Percentiles rank a stretch among this genome's conserved stretches.
These are phyloP conservation scores for Anhinga anhinga DNA, from an alignment of 2,113 vertebrate genomes.

Conservation along the genomic window DNA sequence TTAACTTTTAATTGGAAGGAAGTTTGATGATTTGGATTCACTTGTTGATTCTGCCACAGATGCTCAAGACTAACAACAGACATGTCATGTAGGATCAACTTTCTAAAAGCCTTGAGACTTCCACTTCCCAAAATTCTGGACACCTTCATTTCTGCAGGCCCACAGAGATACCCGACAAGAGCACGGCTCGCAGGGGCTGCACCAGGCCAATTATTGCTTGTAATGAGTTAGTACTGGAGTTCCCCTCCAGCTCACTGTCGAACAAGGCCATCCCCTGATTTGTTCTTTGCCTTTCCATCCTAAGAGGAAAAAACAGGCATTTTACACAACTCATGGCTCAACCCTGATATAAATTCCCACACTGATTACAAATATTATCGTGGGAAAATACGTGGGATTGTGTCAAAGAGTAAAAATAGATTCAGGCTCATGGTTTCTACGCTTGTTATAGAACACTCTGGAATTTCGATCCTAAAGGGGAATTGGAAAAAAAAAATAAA, in stretches of 20 bases:
- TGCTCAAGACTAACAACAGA: not conserved
- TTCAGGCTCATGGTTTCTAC: not conserved
- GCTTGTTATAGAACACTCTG: not conserved
- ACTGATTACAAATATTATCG: not conserved
- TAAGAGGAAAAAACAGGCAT: not conserved
- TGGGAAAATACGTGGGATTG: constrained; percentile 25
- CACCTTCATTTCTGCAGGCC: not conserved
- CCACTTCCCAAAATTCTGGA: not conserved
- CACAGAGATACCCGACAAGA: not conserved
- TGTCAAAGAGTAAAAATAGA: constrained; percentile 51
- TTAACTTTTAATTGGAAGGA: not conserved
- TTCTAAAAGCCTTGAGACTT: not conserved
- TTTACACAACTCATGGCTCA: not conserved
- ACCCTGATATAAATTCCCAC: constrained; percentile 22
- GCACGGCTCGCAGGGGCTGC: not conserved
- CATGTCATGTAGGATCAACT: rapidly evolving
- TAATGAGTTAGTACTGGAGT: not conserved
- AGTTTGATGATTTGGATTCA: not conserved
- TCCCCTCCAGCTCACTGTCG: not conserved
- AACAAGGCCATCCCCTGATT: not conserved
- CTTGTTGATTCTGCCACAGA: not conserved
- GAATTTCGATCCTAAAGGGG: constrained; percentile 40
- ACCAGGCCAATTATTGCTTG: not conserved
- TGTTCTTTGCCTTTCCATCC: not conserved
- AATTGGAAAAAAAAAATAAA: not conserved